Conservation (phyloP, 2,888 invertebrate species). For the Itoplectis maculator region DNA sequence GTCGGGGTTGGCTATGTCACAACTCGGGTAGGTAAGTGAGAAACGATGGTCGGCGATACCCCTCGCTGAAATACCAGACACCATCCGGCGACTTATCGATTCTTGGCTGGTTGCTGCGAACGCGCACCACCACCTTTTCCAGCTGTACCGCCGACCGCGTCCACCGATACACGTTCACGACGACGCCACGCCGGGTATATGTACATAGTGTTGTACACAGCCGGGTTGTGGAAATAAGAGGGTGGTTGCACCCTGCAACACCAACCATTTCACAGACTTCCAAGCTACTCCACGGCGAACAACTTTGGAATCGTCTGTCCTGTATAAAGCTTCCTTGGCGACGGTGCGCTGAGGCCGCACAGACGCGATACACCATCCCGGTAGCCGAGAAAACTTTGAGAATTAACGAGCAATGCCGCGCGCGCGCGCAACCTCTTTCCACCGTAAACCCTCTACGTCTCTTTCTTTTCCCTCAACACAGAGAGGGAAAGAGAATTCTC, state of each 20-base stretch:
- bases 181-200: constrained; percentile 9
- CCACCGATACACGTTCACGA: not conserved
- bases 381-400: constrained; percentile 55
- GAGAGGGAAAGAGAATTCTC: not conserved
- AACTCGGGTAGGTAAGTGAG: constrained; percentile 52
- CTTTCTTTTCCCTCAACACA: too few relatives aligned
- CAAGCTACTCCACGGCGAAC: constrained; percentile 56
- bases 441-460: not conserved
- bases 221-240: constrained; percentile 56
- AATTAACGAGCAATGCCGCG: constrained; percentile 60
- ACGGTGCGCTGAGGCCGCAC: constrained; percentile 26
- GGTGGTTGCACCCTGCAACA: constrained; percentile 60
- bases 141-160: constrained; percentile 3
- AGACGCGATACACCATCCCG: constrained; percentile 51
- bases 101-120: constrained; percentile 41
- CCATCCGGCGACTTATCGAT: constrained; percentile 64
- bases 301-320: constrained; percentile 59
- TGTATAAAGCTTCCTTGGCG: constrained; percentile 52
- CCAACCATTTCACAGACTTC: constrained; percentile 49
- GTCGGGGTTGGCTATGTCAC: constrained; percentile 44
- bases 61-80: constrained; percentile 58
- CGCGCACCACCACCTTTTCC: constrained; percentile 14
- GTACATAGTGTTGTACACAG: not conserved
- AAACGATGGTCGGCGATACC: constrained; percentile 49
- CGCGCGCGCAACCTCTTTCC: constrained; percentile 10